Base-by-base conservation (phyloP, 2,888 invertebrate species). In the Chymomyza caudatula region DNA sequence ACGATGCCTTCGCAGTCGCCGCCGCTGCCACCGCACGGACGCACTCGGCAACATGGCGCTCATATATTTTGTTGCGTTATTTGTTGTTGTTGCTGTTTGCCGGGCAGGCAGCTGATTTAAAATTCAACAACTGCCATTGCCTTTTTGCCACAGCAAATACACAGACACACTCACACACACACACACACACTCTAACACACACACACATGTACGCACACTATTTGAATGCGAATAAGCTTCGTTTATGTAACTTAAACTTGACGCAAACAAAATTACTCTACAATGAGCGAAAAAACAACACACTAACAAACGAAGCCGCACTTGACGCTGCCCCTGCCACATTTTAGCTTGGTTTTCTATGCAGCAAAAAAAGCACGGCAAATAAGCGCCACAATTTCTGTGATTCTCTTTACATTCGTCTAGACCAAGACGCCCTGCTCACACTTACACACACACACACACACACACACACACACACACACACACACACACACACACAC, bases 171-270 rank as follows among this genome's bases (percentile, higher is more conserved):
- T 63, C 60, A 69, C 69, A 72, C 67, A 73, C 70, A 37, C 43
- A 51, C n/a, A 52, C 4, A 43, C 15, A 22, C n/a, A n/a, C n/a
- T n/a, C n/a, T n/a, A n/a, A n/a, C 67, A 73, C 70, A 37, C 43
- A 51, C n/a, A 52, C 4, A 43, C 15, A 22, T n/a, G 13, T 25
- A 53, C 13, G 43, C 43, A 58, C 47, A 58, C 67, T 73, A 71
- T 79, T 71, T 80, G 71, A 83, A 81, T 85, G 73, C 71, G 70
- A 85, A 85, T 86, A 84, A 77, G 81, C 81, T 70, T 86, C 77
- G 78, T 83, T 86, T 84, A 73, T 70, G 65, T 62, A 69, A 65
- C 62, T 20, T 17, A 25, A 54, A 54, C 15, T 63, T 63, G 58
- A 66, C 74, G 60, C 65, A 69, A 37, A 37, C 29, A 37, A 37